A percentile compares a stretch with the other conserved stretches of the same genome.
Evolutionary conservation across 2,888 invertebrate genomes (phyloP).

Genomic region (Acrobasis consociella): DNA sequence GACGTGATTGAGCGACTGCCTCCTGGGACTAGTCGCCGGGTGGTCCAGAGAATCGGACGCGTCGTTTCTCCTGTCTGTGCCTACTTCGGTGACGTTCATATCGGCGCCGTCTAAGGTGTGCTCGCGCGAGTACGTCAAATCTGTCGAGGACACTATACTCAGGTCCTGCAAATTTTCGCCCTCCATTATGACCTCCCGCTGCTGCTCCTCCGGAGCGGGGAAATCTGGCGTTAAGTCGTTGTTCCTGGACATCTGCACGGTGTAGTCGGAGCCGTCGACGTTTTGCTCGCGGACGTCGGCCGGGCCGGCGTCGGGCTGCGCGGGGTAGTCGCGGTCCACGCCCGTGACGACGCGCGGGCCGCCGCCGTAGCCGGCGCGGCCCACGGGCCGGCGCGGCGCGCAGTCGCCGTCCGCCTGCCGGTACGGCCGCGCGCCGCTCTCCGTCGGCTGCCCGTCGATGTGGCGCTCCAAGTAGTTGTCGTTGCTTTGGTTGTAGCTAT

Average conservation of each 20-base stretch:
- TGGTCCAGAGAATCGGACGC: conserved; percentile 59
- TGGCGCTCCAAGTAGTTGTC: conserved; percentile 72
- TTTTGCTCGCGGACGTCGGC: conserved; percentile 68
- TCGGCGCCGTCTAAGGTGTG: conserved; percentile 78
- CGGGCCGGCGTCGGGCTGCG: conserved; percentile 54
- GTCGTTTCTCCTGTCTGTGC: conserved; percentile 54
- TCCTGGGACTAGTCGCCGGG: conserved; percentile 51
- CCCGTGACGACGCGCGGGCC: conserved; percentile 82
- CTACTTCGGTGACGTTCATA: conserved; percentile 50
- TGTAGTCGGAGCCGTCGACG: conserved; percentile 73
- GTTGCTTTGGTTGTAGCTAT: conserved; percentile 59
- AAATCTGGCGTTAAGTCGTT: conserved; percentile 53
- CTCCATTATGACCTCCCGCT: conserved; percentile 82
- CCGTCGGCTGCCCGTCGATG: conserved; percentile 69
- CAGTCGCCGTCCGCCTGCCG: conserved; percentile 66
- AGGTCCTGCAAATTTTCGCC: conserved; percentile 82
- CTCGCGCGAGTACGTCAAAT: conserved; percentile 69
- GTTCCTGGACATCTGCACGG: conserved; percentile 57
- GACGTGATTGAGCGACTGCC: conserved; percentile 59
- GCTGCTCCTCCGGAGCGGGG: conserved; percentile 59
- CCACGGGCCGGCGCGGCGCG: conserved; percentile 59
- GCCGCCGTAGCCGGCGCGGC: conserved; percentile 79
- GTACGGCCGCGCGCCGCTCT: conserved; percentile 59
- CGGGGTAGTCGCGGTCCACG: conserved; percentile 70
- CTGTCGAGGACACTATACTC: conserved; percentile 61